These are phyloP conservation scores for Salvelinus sp. DNA, from an alignment of 2,113 vertebrate species.

Conservation along the genomic window DNA sequence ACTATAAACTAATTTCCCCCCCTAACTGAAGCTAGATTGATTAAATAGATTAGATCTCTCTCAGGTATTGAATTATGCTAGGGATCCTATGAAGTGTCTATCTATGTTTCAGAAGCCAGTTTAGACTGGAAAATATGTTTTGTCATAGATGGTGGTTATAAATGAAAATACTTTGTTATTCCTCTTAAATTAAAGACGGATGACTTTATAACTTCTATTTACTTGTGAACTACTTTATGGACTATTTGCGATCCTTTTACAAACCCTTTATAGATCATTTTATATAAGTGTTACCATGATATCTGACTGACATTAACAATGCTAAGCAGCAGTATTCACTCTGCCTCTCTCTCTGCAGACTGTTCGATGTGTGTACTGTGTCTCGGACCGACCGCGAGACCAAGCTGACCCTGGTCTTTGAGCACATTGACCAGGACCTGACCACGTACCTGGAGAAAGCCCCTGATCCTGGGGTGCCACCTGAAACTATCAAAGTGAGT, in stretches of 20 bases:
- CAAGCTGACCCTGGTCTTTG: conserved; percentile 96
- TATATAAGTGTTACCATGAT: too few relatives aligned
- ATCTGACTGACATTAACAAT: background rate
- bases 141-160: background rate
- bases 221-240: background rate
- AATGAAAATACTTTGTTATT: too few relatives aligned
- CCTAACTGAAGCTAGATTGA: background rate
- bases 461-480: conserved; percentile 94
- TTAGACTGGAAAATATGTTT: background rate
- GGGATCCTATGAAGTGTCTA: background rate
- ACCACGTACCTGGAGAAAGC: conserved; percentile 98
- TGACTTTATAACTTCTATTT: background rate
- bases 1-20: background rate
- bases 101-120: background rate
- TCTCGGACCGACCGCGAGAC: conserved; percentile 97
- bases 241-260: background rate
- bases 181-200: too few relatives aligned
- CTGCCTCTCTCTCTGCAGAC: conserved; percentile 69
- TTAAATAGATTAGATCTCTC: conserved; percentile 10
- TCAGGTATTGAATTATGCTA: background rate
- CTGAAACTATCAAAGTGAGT: conserved; percentile 95
- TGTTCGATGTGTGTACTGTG: conserved; percentile 97
- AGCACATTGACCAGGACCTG: conserved; percentile 98
- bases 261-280: background rate
- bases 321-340: background rate